Evolutionary conservation across 2,888 invertebrate species (phyloP), one percentile per base, ranked within the genome.

Genomic region (Xestia sexstrigata): DNA sequence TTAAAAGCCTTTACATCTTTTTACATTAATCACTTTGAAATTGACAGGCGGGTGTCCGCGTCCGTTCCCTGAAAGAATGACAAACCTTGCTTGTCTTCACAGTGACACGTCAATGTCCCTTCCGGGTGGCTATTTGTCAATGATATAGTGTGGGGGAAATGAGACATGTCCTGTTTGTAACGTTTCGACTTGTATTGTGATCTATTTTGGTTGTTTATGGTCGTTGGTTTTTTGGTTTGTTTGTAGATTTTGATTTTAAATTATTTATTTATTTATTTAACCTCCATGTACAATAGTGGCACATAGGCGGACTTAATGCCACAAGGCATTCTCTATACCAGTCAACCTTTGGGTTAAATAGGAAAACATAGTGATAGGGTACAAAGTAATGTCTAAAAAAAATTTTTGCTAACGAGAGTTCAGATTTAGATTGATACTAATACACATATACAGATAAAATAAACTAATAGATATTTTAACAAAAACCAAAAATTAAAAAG

Each of bases 91-190:
- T 88, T 89, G 86, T 83, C 89, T 87, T 75, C 82, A 76, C 86
- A 85, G 84, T 84, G 78, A 86, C 87, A 83, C 84, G 85, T 86
- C 85, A 70, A 60, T 87, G 90, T 92, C 90, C 91, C 87, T 88
- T 90, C 87, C 90, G 89, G 92, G 89, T 76, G 84, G 86, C 91
- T 91, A 95, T 95, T 95, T 94, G 94, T 95, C 94, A 93, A 89
- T 89, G 84, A 88, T 90, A 88, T 89, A 90, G 88, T 82, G 62
- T 78, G 66, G 87, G 89, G n/a, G 84, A 89, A 90, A 91, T 91
- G 89, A 90, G 90, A 90, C 83, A 84, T 84, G 86, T 88, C 87
- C 89, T 83, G 89, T 89, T 91, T 89, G 89, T 89, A 84, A 73
- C 81, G 58, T 80, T 89, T 86, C 82, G 78, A 84, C 73, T 84